phyloP scores from a whole-genome alignment of 2,113 vertebrate species.

The Pseudopodoces humilis region DNA sequence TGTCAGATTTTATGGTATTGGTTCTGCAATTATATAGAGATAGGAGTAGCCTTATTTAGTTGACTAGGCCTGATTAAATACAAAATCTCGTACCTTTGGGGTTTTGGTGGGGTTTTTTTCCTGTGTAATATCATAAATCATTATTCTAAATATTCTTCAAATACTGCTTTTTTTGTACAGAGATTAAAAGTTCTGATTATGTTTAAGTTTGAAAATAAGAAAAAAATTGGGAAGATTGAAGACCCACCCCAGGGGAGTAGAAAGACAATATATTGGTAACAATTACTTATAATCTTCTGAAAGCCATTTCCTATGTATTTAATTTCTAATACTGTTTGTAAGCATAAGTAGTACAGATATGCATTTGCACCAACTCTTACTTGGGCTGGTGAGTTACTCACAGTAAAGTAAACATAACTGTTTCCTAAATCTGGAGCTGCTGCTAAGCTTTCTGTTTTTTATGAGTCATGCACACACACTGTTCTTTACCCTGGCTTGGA shows the following conservation, averaged over 20 bases:
- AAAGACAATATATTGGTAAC: background rate
- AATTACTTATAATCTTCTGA: background rate
- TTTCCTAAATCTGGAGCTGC: background rate
- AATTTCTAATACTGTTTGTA: background rate
- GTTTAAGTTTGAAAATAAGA: background rate
- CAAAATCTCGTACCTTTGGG: background rate
- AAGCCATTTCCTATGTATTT: background rate
- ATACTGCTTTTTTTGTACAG: background rate
- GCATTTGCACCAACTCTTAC: background rate
- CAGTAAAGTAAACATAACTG: constrained; percentile 12
- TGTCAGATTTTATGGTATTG: background rate
- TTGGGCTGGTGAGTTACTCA: background rate
- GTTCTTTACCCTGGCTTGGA: constrained; percentile 61
- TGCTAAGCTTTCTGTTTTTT: constrained; percentile 50
- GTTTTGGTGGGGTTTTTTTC: background rate
- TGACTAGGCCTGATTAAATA: background rate
- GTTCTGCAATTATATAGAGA: background rate
- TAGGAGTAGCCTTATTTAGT: background rate
- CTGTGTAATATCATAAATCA: background rate
- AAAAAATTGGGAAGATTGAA: background rate
- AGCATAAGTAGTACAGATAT: background rate
- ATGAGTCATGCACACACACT: constrained; percentile 64
- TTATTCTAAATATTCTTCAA: background rate
- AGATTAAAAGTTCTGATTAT: background rate
- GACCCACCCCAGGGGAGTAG: background rate